These are phyloP conservation scores for Acanthosoma haemorrhoidale DNA, from an alignment of 2,888 invertebrate species.

Conservation along the genomic window DNA sequence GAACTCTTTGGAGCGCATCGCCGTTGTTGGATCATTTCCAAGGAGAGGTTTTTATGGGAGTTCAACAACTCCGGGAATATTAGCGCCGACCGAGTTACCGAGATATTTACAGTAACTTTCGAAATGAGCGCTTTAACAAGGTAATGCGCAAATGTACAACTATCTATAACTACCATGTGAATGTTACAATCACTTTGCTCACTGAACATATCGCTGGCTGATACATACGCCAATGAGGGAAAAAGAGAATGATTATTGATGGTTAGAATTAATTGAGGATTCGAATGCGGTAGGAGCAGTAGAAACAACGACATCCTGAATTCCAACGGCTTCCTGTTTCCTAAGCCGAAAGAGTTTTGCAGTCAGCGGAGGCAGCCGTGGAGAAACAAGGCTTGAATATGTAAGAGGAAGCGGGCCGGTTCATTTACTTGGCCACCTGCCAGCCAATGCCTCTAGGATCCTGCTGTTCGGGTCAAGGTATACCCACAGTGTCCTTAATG, in stretches of 20 bases:
- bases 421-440: background rate
- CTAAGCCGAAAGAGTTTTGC: constrained; percentile 9
- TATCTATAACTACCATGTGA: too few species aligned
- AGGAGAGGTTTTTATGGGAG: background rate
- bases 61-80: background rate
- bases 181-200: too few species aligned
- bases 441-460: background rate
- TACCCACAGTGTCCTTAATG: background rate
- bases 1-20: too few species aligned
- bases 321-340: constrained; percentile 25
- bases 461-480: constrained; percentile 13
- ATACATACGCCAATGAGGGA: constrained; percentile 7
- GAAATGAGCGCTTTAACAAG: background rate
- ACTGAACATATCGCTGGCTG: too few species aligned
- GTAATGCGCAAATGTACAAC: too few species aligned
- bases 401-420: background rate
- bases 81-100: background rate
- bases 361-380: background rate
- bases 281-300: background rate
- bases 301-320: constrained; percentile 19
- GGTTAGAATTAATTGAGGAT: constrained; percentile 2
- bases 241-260: background rate
- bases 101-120: background rate
- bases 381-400: background rate
- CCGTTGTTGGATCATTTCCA: background rate